phyloP scores from a whole-genome alignment of 2,888 invertebrate genomes.

The Oligia latruncula region DNA sequence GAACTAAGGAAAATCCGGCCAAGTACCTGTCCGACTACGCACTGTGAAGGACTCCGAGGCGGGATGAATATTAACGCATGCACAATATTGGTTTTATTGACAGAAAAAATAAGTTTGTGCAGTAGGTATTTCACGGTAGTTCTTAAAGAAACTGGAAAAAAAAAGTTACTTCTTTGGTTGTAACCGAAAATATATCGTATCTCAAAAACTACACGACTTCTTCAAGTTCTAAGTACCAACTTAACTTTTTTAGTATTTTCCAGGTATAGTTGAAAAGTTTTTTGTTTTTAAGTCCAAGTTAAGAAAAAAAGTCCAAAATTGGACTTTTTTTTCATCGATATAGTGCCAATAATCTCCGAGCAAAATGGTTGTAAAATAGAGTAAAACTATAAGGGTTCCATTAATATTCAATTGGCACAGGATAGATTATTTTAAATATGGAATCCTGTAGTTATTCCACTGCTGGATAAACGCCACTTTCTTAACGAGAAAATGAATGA shows the following conservation, averaged over 20 bases:
- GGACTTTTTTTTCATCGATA: neutral
- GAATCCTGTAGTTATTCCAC: neutral
- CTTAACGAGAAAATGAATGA: neutral
- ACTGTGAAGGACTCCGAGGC: no score
- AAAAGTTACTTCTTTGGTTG: neutral
- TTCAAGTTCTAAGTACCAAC: neutral
- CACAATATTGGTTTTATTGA: neutral
- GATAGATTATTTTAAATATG: neutral
- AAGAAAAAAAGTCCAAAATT: no score
- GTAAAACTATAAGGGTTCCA: no score
- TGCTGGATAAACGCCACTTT: neutral
- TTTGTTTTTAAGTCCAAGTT: no score
- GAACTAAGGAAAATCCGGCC: neutral
- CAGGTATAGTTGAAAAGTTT: neutral
- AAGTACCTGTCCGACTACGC: neutral
- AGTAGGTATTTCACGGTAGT: neutral
- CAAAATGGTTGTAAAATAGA: neutral
- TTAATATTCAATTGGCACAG: no score
- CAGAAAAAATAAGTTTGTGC: neutral
- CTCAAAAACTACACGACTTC: neutral
- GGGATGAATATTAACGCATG: neutral
- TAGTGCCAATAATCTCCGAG: neutral
- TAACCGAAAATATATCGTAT: neutral
- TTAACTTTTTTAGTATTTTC: neutral
- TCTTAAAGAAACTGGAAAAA: neutral